These are phyloP conservation scores for Polypedilum vanderplanki DNA, from an alignment of 1,140 invertebrate genomes.

Conservation along the genomic window DNA sequence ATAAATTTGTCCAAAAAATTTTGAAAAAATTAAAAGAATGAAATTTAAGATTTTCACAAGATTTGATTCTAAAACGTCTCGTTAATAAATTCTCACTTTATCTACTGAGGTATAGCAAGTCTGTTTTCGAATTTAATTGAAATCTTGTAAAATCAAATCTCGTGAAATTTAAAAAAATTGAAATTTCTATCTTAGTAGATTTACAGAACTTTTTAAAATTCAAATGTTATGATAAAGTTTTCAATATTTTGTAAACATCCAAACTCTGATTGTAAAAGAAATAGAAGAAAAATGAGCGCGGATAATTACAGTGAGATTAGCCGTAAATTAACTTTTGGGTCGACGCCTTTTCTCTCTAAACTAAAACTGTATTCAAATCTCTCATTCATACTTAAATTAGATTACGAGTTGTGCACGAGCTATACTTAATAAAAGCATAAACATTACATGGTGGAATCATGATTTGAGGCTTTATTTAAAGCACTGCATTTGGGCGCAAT, in stretches of 20 bases:
- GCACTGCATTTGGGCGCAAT: background rate
- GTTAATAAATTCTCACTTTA: too few species aligned
- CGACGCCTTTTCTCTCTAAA: slow-evolving; percentile 8
- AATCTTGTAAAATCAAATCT: too few species aligned
- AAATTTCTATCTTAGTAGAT: too few species aligned
- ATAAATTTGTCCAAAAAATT: too few species aligned
- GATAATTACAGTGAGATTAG: slow-evolving; percentile 22
- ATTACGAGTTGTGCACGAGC: background rate
- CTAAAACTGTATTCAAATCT: background rate
- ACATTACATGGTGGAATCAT: background rate
- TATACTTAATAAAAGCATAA: background rate
- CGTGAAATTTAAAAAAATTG: too few species aligned
- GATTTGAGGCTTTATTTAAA: background rate
- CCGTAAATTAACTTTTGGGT: slow-evolving; percentile 4
- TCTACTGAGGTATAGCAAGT: too few species aligned
- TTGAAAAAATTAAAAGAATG: too few species aligned
- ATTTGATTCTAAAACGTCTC: too few species aligned
- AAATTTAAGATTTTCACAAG: too few species aligned
- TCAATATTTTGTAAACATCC: background rate
- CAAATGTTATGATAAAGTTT: too few species aligned
- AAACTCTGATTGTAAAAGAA: background rate
- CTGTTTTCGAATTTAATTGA: too few species aligned
- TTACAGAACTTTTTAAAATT: too few species aligned
- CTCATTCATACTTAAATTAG: background rate
- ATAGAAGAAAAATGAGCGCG: slow-evolving; percentile 20